Conservation (phyloP, 35 echinoderm and acorn worm genomes). For the Heliocidaris erythrogramma region DNA sequence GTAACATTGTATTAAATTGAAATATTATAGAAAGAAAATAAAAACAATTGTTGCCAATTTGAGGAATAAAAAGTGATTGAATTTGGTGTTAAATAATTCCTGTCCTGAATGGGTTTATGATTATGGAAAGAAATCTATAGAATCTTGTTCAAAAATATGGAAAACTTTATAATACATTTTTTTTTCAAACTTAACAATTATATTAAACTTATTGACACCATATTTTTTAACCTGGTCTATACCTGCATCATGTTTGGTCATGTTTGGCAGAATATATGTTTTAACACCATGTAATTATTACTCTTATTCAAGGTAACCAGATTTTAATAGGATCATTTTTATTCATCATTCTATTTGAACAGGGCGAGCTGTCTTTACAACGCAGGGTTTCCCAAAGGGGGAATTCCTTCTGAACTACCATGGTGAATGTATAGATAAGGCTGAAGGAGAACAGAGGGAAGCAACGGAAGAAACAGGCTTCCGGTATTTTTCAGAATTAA, state of each 20-base stretch:
- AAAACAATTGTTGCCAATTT: no score
- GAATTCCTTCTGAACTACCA: conserved; percentile 7
- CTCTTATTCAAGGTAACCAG: not conserved
- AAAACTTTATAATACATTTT: not conserved
- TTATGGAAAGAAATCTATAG: conserved; percentile 19
- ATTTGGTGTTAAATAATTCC: no score
- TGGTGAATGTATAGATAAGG: not conserved
- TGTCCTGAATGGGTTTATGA: no score
- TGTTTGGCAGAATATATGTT: conserved; percentile 25
- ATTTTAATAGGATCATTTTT: conserved; percentile 10
- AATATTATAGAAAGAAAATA: no score
- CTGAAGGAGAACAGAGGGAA: conserved; percentile 14
- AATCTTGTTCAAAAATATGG: not conserved
- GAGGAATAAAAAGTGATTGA: no score
- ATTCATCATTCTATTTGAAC: conserved; percentile 12
- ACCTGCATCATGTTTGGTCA: not conserved
- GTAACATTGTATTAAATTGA: no score
- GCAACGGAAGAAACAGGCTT: not conserved
- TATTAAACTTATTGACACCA: conserved; percentile 6
- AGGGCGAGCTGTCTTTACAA: conserved; percentile 26
- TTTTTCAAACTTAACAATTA: not conserved
- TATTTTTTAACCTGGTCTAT: not conserved
- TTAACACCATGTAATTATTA: conserved; percentile 26
- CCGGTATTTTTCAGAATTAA: conserved; percentile 6
- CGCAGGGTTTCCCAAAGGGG: not conserved